phyloP scores from a whole-genome alignment of 2,888 invertebrate genomes.

The Lycophotia porphyrea region DNA sequence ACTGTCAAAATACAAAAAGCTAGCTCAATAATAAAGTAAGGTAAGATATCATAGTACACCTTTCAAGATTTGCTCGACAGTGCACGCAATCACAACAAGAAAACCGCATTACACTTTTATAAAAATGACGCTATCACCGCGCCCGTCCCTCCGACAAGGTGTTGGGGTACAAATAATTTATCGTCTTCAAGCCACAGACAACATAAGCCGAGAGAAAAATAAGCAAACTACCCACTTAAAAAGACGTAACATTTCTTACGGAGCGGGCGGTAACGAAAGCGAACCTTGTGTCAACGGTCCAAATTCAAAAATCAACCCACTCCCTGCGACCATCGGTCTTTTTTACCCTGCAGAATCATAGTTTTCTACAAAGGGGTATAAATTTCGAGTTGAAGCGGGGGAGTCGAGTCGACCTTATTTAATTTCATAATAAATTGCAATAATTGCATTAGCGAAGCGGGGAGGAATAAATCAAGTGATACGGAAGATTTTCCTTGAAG shows the following conservation, averaged over 20 bases:
- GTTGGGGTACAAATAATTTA: slow-evolving; percentile 89
- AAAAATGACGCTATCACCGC: slow-evolving; percentile 88
- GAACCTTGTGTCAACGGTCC: slow-evolving; percentile 74
- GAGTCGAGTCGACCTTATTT: slow-evolving; percentile 86
- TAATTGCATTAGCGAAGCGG: slow-evolving; percentile 87
- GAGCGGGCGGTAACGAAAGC: slow-evolving; percentile 70
- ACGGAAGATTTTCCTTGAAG: slow-evolving; percentile 71
- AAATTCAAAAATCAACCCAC: slow-evolving; percentile 82
- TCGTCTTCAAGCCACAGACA: slow-evolving; percentile 86
- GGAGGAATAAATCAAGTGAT: slow-evolving; percentile 84
- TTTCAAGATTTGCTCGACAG: slow-evolving; percentile 49
- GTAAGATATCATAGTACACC: slow-evolving; percentile 46
- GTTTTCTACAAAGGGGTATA: slow-evolving; percentile 85
- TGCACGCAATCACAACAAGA: slow-evolving; percentile 85
- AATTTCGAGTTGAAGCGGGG: slow-evolving; percentile 78
- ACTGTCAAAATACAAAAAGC: slow-evolving; percentile 21
- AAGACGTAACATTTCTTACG: slow-evolving; percentile 76
- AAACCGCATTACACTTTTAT: slow-evolving; percentile 89
- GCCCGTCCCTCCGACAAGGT: slow-evolving; percentile 82
- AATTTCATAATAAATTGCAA: slow-evolving; percentile 90
- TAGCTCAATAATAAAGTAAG: slow-evolving; percentile 43
- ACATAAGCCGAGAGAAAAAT: slow-evolving; percentile 88
- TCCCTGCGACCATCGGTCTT: slow-evolving; percentile 70
- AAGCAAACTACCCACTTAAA: slow-evolving; percentile 89
- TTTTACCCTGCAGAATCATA: slow-evolving; percentile 74